A percentile compares a stretch with the other conserved stretches of the same genome.
phyloP scores from a whole-genome alignment of 2,888 invertebrate genomes.

The Abscondita cerata region DNA sequence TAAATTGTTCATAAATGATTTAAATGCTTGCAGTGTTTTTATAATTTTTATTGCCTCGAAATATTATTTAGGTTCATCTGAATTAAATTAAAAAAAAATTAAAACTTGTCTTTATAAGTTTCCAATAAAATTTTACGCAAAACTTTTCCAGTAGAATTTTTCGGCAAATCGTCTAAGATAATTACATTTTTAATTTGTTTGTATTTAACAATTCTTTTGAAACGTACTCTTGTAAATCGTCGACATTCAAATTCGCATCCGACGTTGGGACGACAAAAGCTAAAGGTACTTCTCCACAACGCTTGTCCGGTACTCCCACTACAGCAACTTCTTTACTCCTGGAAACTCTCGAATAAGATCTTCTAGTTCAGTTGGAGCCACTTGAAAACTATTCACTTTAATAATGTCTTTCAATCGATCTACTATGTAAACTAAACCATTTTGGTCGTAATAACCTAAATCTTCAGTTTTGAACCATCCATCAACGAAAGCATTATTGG shows the following conservation, averaged over 20 bases:
- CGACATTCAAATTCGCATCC: conserved; percentile 55
- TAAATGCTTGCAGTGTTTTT: no score
- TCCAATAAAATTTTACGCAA: conserved; percentile 57
- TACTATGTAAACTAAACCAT: conserved; percentile 71
- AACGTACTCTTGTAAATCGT: conserved; percentile 67
- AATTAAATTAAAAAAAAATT: no score
- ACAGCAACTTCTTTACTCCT: conserved; percentile 78
- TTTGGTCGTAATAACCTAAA: conserved; percentile 63
- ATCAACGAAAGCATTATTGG: conserved; percentile 68
- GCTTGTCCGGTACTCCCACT: conserved; percentile 72
- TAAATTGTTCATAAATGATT: no score
- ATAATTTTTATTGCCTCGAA: no score
- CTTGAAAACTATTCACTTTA: conserved; percentile 71
- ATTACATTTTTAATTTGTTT: conserved; percentile 72
- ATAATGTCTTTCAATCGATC: conserved; percentile 74
- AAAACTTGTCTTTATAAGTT: conserved; percentile 10
- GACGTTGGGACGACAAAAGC: conserved; percentile 71
- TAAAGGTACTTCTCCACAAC: conserved; percentile 74
- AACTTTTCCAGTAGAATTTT: conserved; percentile 80
- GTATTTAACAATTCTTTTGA: conserved; percentile 73
- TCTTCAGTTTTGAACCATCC: conserved; percentile 82
- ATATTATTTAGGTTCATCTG: neutral
- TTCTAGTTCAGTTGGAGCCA: conserved; percentile 87
- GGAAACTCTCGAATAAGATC: conserved; percentile 73
- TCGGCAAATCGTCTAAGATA: conserved; percentile 74